Conservation (phyloP, 2,113 vertebrate species). For the Podilymbus podiceps region DNA sequence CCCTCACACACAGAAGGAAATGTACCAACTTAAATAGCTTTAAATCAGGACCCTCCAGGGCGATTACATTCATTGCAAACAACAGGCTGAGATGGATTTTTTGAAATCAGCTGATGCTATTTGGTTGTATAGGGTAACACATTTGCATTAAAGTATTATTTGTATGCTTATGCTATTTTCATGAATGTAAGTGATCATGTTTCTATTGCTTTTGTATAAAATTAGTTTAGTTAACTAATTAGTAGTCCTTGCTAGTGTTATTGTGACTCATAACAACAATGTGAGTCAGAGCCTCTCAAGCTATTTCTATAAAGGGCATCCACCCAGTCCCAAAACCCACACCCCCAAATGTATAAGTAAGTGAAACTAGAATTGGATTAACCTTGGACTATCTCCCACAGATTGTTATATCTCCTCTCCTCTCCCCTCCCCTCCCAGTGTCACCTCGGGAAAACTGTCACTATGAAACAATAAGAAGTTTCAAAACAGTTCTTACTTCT, state of each 20-base stretch:
- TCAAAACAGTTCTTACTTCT: not conserved
- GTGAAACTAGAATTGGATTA: not conserved
- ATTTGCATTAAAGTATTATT: not conserved
- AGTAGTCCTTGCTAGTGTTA: not conserved
- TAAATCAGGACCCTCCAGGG: not conserved
- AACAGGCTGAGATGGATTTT: not conserved
- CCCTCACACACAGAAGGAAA: not conserved
- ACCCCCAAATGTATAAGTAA: not conserved
- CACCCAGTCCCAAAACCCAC: not conserved
- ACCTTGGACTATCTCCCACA: not conserved
- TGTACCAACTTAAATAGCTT: not conserved
- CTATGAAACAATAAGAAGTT: not conserved
- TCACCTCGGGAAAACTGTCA: not conserved
- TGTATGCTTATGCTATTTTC: not conserved
- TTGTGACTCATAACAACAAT: not conserved
- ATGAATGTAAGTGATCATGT: not conserved
- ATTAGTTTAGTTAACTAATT: not conserved
- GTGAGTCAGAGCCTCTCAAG: constrained; percentile 22
- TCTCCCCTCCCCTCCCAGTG: not conserved
- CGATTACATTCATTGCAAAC: not conserved
- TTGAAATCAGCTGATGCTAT: not conserved
- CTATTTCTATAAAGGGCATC: not conserved
- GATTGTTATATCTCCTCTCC: not conserved
- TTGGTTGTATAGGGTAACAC: not conserved
- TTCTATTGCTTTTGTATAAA: not conserved